A percentile compares a stretch with the other conserved stretches of the same genome.
Conservation (phyloP, 1,140 invertebrate genomes). For the Sesamia nonagrioides region DNA sequence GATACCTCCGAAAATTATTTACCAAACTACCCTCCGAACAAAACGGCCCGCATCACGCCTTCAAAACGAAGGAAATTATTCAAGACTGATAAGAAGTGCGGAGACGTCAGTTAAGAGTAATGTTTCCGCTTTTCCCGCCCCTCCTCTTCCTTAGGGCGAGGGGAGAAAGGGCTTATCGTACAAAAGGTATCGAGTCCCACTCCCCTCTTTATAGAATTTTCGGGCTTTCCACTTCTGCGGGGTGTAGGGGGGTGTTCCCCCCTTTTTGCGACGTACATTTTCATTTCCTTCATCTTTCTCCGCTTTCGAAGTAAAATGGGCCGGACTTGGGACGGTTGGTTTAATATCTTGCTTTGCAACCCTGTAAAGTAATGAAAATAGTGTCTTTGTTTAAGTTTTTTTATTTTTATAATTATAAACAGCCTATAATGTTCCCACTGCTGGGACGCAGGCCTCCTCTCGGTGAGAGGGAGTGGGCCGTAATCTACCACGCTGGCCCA, state of each 20-base stretch:
- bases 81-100: slow-evolving; percentile 79
- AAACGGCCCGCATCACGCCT: slow-evolving; percentile 69
- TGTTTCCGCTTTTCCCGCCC: slow-evolving; percentile 65
- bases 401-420: too few species aligned
- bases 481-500: too few species aligned
- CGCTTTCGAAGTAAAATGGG: slow-evolving; percentile 75
- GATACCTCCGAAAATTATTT: slow-evolving; percentile 39
- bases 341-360: slow-evolving; percentile 10
- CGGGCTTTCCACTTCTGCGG: slow-evolving; percentile 67
- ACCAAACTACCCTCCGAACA: slow-evolving; percentile 51
- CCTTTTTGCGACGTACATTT: slow-evolving; percentile 87
- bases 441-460: too few species aligned
- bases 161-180: slow-evolving; percentile 78
- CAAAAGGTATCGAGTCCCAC: slow-evolving; percentile 75
- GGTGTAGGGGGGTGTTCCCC: slow-evolving; percentile 62
- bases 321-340: slow-evolving; percentile 59
- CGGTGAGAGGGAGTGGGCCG: too few species aligned
- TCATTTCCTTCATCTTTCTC: slow-evolving; percentile 87
- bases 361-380: background rate
- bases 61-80: slow-evolving; percentile 75
- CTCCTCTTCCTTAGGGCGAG: slow-evolving; percentile 32
- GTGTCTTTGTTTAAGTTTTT: background rate
- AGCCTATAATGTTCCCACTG: too few species aligned
- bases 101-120: slow-evolving; percentile 81
- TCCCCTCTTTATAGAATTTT: slow-evolving; percentile 85